These are phyloP conservation scores for Cheilinus undulatus DNA, from an alignment of 2,113 vertebrate species.

Conservation along the genomic window DNA sequence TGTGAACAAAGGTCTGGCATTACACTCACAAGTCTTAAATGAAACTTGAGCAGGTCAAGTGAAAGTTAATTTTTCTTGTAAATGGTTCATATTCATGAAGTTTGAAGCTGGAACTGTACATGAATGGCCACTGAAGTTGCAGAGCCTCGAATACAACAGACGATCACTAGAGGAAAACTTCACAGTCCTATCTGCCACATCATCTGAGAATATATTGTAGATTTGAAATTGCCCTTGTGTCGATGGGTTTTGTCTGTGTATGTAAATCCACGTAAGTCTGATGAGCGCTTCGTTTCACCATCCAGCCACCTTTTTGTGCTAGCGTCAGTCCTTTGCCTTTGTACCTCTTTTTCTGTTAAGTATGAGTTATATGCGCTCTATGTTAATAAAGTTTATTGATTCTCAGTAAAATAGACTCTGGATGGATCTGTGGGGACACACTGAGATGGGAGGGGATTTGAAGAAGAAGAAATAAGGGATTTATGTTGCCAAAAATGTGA, in stretches of 20 bases:
- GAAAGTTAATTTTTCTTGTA: conserved; percentile 20
- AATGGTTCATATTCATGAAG: not conserved
- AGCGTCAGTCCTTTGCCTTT: conserved; percentile 22
- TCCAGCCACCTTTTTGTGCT: conserved; percentile 25
- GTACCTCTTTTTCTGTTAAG: conserved; percentile 42
- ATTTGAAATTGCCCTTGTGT: conserved; percentile 15
- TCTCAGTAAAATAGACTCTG: conserved; percentile 49
- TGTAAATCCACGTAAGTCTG: not conserved
- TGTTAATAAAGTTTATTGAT: conserved; percentile 70
- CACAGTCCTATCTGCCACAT: not conserved
- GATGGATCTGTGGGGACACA: conserved; percentile 4
- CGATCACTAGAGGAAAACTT: not conserved
- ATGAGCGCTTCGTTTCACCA: conserved; percentile 22
- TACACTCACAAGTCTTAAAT: not conserved
- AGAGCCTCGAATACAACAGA: not conserved
- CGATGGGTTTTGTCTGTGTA: conserved; percentile 27
- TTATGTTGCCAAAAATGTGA: not conserved
- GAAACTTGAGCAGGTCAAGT: not conserved
- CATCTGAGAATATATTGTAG: conserved; percentile 41
- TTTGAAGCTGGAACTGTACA: conserved; percentile 12
- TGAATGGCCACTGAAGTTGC: conserved; percentile 18
- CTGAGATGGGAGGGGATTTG: not conserved
- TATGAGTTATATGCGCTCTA: conserved; percentile 40
- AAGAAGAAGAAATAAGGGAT: not conserved
- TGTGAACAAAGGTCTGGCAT: no score